A percentile compares a stretch with the other conserved stretches of the same genome.
phyloP scores from a whole-genome alignment of 2,797 vertebrate species.

The Gallinago nigripennis region DNA sequence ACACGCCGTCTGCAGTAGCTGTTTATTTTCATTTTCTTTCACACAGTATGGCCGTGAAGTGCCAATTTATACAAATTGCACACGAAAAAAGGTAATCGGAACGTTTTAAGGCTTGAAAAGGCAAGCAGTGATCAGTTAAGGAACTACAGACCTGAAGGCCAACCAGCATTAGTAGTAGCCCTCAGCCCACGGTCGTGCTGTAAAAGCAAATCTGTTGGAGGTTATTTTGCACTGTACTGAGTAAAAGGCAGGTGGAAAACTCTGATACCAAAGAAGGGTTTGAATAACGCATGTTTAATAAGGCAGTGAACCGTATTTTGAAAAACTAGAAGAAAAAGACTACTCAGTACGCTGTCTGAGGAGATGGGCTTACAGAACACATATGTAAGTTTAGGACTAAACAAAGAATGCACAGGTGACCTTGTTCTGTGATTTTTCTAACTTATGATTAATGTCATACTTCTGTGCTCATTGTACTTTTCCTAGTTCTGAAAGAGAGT shows the following conservation, averaged over 20 bases:
- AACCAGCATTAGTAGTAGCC: too few relatives aligned
- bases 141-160: not conserved
- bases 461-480: not conserved
- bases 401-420: not conserved
- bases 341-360: not conserved
- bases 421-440: not conserved
- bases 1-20: accelerated
- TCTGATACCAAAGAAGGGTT: not conserved
- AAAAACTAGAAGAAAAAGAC: not conserved
- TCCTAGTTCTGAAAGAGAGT: not conserved
- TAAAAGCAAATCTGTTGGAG: not conserved
- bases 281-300: not conserved
- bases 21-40: not conserved
- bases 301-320: not conserved
- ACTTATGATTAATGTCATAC: not conserved
- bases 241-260: not conserved
- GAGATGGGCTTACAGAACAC: not conserved
- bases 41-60: accelerated
- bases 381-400: not conserved
- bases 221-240: not conserved
- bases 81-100: too few relatives aligned
- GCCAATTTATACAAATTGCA: accelerated
- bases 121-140: not conserved
- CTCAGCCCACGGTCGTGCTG: accelerated
- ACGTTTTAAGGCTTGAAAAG: not conserved